A percentile compares a stretch with the other conserved stretches of the same genome.
Conservation (phyloP, 2,797 vertebrate genomes). For the Moxostoma hubbsi region DNA sequence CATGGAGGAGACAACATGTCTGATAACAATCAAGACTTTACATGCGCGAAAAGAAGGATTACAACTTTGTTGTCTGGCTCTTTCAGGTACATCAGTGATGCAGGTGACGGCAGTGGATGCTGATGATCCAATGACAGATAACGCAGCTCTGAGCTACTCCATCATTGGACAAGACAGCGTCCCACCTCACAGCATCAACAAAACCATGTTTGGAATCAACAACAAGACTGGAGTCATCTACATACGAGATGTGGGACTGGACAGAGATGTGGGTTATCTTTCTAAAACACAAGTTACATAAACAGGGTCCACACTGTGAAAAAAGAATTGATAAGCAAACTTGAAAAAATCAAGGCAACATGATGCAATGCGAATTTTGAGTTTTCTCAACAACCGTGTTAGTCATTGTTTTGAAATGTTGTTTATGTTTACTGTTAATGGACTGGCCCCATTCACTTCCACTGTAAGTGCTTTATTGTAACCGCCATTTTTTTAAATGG, state of each 20-base stretch:
- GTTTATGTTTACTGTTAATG: too few relatives aligned
- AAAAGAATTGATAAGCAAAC: too few relatives aligned
- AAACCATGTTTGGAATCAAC: slow-evolving; percentile 89
- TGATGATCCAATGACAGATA: slow-evolving; percentile 91
- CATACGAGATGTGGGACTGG: slow-evolving; percentile 87
- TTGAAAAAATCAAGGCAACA: too few relatives aligned
- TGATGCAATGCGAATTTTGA: too few relatives aligned
- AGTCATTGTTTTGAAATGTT: too few relatives aligned
- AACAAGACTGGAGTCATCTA: slow-evolving; percentile 87
- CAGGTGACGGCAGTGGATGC: slow-evolving; percentile 85
- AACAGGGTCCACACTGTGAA: too few relatives aligned
- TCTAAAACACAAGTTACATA: not conserved
- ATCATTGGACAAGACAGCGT: slow-evolving; percentile 82
- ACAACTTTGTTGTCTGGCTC: not conserved
- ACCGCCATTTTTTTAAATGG: too few relatives aligned
- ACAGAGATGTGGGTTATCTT: slow-evolving; percentile 83
- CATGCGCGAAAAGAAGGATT: not conserved
- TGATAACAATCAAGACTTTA: too few relatives aligned
- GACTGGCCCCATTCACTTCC: too few relatives aligned
- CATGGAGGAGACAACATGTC: too few relatives aligned
- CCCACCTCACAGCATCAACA: slow-evolving; percentile 72
- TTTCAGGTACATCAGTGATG: slow-evolving; percentile 89
- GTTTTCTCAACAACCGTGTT: too few relatives aligned
- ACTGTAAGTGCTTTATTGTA: too few relatives aligned
- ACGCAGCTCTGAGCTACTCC: slow-evolving; percentile 85